Evolutionary conservation across 2,888 invertebrate genomes (phyloP), one percentile per base, ranked within the genome.

Genomic region (Maniola hyperantus): DNA sequence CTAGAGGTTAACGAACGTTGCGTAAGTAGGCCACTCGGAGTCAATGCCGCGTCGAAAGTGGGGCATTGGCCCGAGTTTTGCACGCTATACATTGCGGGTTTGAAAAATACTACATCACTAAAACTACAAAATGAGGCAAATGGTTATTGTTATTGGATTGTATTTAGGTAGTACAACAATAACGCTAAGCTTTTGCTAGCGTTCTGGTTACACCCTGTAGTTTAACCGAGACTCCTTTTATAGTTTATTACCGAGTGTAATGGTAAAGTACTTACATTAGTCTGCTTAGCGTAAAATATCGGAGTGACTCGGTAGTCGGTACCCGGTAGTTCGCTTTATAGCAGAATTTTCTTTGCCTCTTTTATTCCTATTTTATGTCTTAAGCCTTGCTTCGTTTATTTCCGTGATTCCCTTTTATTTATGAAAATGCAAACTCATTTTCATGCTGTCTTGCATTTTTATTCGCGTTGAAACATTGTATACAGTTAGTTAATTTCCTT

Each of bases 241-340:
- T 8, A 46, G 46, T 60, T 48, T 60, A 46, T 18, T 50, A 60
- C 50, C 15, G 15, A 60, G 36, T 60, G 6, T 50, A 48, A 48
- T 50, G 48, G 60, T 36, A 50, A 60, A 60, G 60, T 15, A 60
- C 36, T 60, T 13, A 50, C 50, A 60, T 60, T 60, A 60, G 60
- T 60, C 48, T 60, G 60, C 50, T 60, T 60, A 60, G 36, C 50
- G 60, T 50, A 18, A 60, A 50, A 60, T 60, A 60, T 60, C n/a
- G 50, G 34, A 48, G 60, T 34, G 48, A 46, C 59, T 60, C 50
- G 18, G 46, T 5, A 46, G 46, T 60, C 50, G 18, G 46, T 5
- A 44, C 20, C 26, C 44, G 13, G 48, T n/a, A 39, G 48, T 50
- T 60, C 60, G 15, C 39, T 57, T 39, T 57, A 60, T 36, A 60